Evolutionary conservation across 2,888 invertebrate species (phyloP).

Genomic region (Zaprionus obscuricornis): DNA sequence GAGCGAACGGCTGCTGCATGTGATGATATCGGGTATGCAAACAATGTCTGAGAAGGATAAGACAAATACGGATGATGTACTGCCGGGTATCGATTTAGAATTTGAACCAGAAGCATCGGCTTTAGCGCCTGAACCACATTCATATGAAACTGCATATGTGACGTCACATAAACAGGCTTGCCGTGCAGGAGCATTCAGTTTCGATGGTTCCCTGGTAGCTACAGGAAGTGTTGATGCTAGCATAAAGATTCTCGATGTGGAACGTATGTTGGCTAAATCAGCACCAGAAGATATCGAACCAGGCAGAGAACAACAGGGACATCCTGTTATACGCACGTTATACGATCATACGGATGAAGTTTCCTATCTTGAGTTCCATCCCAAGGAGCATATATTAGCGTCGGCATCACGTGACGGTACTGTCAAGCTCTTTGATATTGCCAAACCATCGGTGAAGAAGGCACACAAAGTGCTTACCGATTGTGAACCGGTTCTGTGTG

Average conservation of each 20-base stretch:
- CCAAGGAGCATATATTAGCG: slow-evolving; percentile 95
- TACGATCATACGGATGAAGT: slow-evolving; percentile 98
- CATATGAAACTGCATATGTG: slow-evolving; percentile 99
- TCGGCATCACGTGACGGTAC: slow-evolving; percentile 98
- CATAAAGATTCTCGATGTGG: slow-evolving; percentile 99
- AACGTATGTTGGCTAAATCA: slow-evolving; percentile 99
- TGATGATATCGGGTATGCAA: slow-evolving; percentile 93
- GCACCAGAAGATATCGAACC: slow-evolving; percentile 94
- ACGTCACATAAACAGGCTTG: slow-evolving; percentile 99
- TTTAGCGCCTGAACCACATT: slow-evolving; percentile 97
- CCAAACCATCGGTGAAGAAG: slow-evolving; percentile 99
- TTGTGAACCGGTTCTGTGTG: slow-evolving; percentile 93
- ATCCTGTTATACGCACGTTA: slow-evolving; percentile 98
- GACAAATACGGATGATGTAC: slow-evolving; percentile 82
- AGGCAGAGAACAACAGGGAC: slow-evolving; percentile 94
- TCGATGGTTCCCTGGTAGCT: slow-evolving; percentile 97
- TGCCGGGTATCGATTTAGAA: slow-evolving; percentile 90
- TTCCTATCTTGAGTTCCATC: slow-evolving; percentile 98
- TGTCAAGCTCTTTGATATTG: slow-evolving; percentile 98
- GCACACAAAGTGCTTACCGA: slow-evolving; percentile 98
- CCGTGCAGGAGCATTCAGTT: slow-evolving; percentile 97
- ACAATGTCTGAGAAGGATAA: slow-evolving; percentile 89
- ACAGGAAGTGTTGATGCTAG: slow-evolving; percentile 99
- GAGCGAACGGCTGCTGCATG: slow-evolving; percentile 94
- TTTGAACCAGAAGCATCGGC: slow-evolving; percentile 97